Evolutionary conservation across 2,888 invertebrate genomes (phyloP).

Genomic region (Amitus sp.): DNA sequence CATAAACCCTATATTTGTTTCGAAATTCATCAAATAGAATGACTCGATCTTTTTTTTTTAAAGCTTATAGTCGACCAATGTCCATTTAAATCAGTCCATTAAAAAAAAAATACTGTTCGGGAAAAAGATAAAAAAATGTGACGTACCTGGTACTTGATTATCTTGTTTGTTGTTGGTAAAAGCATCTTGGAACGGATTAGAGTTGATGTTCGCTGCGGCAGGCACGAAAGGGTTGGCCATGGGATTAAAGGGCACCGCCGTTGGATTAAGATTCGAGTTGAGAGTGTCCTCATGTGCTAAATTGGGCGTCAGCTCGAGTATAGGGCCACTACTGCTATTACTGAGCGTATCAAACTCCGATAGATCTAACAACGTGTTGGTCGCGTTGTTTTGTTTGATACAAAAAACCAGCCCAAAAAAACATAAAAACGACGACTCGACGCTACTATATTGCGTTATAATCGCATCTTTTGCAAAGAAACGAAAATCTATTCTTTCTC

Average conservation of each 20-base stretch:
- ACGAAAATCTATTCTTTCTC: too few species aligned
- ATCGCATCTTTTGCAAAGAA: too few species aligned
- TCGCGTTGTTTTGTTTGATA: conserved; percentile 68
- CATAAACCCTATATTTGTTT: too few species aligned
- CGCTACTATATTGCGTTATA: conserved; percentile 23
- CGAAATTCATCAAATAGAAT: too few species aligned
- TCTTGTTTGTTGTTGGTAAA: conserved; percentile 62
- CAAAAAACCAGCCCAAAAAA: conserved; percentile 57
- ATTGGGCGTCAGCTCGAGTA: conserved; percentile 60
- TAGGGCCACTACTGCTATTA: conserved; percentile 63
- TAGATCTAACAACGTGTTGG: conserved; percentile 68
- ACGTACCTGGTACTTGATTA: conserved; percentile 61
- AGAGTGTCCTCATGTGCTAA: conserved; percentile 61
- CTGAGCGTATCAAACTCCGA: conserved; percentile 65
- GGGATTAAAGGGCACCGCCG: conserved; percentile 61
- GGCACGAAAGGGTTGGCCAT: conserved; percentile 58
- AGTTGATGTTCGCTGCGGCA: conserved; percentile 57
- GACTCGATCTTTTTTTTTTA: too few species aligned
- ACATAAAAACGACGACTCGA: conserved; percentile 51
- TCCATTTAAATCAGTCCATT: too few species aligned
- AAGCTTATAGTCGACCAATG: too few species aligned
- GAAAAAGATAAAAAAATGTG: background rate
- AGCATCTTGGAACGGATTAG: conserved; percentile 62
- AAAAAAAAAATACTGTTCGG: too few species aligned
- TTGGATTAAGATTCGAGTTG: conserved; percentile 63